Conservation (phyloP, 1,140 invertebrate species). For the Macrosteles quadrilineatus region DNA sequence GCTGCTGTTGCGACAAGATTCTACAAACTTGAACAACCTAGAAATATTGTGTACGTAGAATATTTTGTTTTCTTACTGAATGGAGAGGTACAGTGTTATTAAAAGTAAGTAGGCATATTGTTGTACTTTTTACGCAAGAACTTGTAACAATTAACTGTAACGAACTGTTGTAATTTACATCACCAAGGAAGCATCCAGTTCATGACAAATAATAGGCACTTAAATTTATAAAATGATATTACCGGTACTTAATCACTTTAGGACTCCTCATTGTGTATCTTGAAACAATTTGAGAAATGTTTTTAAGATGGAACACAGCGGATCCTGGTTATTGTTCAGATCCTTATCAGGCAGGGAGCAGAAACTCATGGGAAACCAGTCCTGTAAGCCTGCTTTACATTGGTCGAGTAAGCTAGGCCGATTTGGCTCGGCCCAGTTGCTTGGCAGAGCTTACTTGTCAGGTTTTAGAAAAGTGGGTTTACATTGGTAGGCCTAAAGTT, state of each 20-base stretch:
- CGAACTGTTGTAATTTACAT: background rate
- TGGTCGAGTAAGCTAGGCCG: too few species aligned
- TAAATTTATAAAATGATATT: background rate
- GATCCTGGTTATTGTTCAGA: too few species aligned
- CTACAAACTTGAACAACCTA: slow-evolving; percentile 80
- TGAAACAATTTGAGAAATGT: background rate
- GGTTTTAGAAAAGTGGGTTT: too few species aligned
- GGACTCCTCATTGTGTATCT: background rate
- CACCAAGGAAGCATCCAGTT: background rate
- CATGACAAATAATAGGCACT: background rate
- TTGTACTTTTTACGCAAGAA: background rate
- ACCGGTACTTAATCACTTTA: background rate
- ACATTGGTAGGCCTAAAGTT: too few species aligned
- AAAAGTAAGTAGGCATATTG: background rate
- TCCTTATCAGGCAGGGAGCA: too few species aligned
- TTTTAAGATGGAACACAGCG: too few species aligned
- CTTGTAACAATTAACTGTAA: background rate
- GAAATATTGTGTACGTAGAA: slow-evolving; percentile 84
- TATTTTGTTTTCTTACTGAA: slow-evolving; percentile 28
- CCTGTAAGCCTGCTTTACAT: too few species aligned
- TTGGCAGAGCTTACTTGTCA: too few species aligned
- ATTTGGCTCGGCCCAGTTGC: too few species aligned
- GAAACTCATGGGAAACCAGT: too few species aligned
- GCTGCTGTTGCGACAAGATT: slow-evolving; percentile 73
- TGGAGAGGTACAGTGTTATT: background rate